Evolutionary conservation across 2,113 vertebrate genomes (phyloP), one percentile per base, ranked within the genome.

Genomic region (Crotalus horridus): DNA sequence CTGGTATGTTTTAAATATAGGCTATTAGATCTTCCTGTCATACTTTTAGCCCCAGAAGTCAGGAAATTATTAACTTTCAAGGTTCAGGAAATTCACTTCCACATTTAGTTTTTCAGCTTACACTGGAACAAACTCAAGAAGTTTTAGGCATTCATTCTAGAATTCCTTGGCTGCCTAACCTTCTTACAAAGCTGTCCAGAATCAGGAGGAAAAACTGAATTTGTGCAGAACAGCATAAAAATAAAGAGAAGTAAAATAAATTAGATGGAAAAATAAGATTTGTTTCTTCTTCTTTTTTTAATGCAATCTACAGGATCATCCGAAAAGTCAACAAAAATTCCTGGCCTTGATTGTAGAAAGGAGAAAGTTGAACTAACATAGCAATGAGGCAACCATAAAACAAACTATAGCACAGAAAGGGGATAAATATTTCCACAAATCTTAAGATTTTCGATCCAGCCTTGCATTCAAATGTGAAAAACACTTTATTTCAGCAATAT

Each of bases 61-160:
- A 43, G 93, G 95, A 95, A 96, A 96, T 94, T 96, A 91, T 96
- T 97, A 91, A 95, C 96, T 94, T 95, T 95, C 88, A 94, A 91
- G 81, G 93, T 92, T 88, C 90, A 96, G 94, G 96, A 96, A 96
- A 95, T 93, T 20, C 85, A 92, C 91, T 96, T 96, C 92, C 91
- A 96, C 94, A 94, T 94, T 92, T 95, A 91, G 94, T 91, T 91
- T 94, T 89, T 94, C 2, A 90, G 92, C 33, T 93, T 90, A 85
- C 0, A 91, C 21, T 88, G 93, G 89, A 93, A 91, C 93, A 88
- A 95, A 91, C 89, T 91, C 92, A 89, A 58, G 5, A 64, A 0
- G 0, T 69, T 61, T 81, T 53, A 93, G 90, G 88, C 88, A 56
- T 26, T 90, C 0, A 43, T 94, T 96, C 93, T 81, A 89, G 91